Base-by-base conservation (phyloP, 2,113 vertebrate species). In the Cottus gobio region DNA sequence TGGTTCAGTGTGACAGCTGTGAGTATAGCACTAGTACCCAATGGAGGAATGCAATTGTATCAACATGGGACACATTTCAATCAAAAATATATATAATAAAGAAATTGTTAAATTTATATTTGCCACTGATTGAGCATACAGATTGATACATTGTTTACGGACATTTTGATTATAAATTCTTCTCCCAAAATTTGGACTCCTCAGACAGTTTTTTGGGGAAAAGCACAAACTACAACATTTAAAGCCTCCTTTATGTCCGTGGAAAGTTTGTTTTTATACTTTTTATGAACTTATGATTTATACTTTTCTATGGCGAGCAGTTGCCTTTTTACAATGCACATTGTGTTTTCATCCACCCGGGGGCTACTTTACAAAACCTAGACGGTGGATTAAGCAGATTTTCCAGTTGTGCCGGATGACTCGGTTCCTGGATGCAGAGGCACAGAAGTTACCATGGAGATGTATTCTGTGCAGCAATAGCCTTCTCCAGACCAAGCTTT, bases 1-100 rank as follows among this genome's bases (percentile, higher is more conserved):
- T 65, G 16, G 42, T 75, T 67, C 31, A n/a, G 54, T 24, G 8
- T 20, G 62, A 75, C 65, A 71, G 66, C 75, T n/a, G n/a, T n/a
- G n/a, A n/a, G n/a, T n/a, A n/a, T n/a, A n/a, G n/a, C n/a, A n/a
- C n/a, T n/a, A n/a, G n/a, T n/a, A 42, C 63, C 10, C 50, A 24
- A 54, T 26, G 24, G 13, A 26, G n/a, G 24, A 24, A 26, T 13
- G 24, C 52, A 15, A 13, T 26, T 56, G 1, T 13, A 13, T 56
- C 24, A 26, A 24, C 4, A 26, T 24, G 52, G n/a, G 52, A 13
- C 52, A 56, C 52, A 26, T 56, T 26, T 26, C 24, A 50, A n/a
- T n/a, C n/a, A n/a, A n/a, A n/a, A n/a, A n/a, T n/a, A n/a, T n/a
- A n/a, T n/a, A n/a, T n/a, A n/a, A n/a, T n/a, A n/a, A n/a, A n/a